Conservation (phyloP, 2,113 vertebrate species). For the Pollimyrus isidori region DNA sequence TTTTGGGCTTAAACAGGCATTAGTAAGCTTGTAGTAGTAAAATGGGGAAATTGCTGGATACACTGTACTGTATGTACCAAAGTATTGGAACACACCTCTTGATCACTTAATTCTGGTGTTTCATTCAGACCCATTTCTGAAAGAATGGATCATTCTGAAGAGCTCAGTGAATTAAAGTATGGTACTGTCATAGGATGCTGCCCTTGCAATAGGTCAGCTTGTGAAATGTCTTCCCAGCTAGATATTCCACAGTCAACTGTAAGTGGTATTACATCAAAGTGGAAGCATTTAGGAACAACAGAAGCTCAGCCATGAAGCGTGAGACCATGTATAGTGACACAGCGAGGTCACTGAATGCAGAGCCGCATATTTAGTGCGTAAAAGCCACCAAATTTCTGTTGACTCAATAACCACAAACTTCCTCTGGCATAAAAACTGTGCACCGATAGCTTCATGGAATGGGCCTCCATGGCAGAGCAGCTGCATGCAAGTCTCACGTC, state of each 20-base stretch:
- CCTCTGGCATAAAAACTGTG: background rate
- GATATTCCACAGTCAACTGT: background rate
- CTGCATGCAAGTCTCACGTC: background rate
- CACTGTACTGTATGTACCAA: background rate
- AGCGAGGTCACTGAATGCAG: background rate
- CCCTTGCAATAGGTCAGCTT: background rate
- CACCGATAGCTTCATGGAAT: background rate
- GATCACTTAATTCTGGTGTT: background rate
- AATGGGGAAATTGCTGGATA: background rate
- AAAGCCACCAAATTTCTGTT: background rate
- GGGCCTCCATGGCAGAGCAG: background rate
- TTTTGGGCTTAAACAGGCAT: background rate
- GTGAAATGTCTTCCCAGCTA: background rate
- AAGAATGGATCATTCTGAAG: background rate
- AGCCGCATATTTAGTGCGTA: background rate
- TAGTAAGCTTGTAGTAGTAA: background rate
- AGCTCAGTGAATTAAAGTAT: background rate
- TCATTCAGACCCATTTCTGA: background rate
- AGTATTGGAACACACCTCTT: background rate
- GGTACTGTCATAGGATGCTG: background rate
- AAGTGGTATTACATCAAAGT: background rate
- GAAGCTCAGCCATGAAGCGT: background rate
- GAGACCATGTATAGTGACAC: background rate
- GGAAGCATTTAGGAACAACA: background rate
- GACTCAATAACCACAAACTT: background rate